Conservation (phyloP, 2,113 vertebrate genomes). For the Muntiacus reevesi region DNA sequence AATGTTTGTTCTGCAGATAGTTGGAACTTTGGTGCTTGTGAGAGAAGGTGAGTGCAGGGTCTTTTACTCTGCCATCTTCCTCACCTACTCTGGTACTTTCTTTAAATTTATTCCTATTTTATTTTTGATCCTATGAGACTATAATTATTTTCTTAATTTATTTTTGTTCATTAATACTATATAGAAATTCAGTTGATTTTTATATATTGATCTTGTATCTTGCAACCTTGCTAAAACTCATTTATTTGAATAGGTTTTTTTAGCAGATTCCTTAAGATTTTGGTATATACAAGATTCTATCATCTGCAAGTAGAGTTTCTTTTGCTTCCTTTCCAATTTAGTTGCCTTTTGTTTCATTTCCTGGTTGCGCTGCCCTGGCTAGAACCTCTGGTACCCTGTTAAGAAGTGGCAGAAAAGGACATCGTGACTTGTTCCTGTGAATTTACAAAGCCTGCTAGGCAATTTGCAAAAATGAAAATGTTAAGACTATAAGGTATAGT, state of each 20-base stretch:
- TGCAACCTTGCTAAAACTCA: not conserved
- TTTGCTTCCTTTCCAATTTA: slow-evolving; percentile 26
- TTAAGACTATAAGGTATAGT: not conserved
- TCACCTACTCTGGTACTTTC: not conserved
- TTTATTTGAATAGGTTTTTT: not conserved
- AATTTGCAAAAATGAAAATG: not conserved
- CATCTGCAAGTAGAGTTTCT: not conserved
- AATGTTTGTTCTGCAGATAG: not conserved
- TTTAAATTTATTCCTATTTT: not conserved
- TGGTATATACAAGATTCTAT: not conserved
- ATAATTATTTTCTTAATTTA: not conserved
- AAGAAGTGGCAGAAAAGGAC: not conserved
- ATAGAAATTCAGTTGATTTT: not conserved
- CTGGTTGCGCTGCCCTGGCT: not conserved
- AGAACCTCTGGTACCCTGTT: not conserved
- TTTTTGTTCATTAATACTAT: not conserved
- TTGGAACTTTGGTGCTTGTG: not conserved
- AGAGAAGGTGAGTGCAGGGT: not conserved
- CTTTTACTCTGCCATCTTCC: not conserved
- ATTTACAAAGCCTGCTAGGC: not conserved
- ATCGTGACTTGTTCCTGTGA: not conserved
- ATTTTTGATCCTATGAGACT: not conserved
- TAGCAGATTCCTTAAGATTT: not conserved
- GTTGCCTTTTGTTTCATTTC: not conserved
- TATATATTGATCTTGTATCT: not conserved